phyloP scores from a whole-genome alignment of 1,140 invertebrate species.

The Brachionus asplanchnoidis region DNA sequence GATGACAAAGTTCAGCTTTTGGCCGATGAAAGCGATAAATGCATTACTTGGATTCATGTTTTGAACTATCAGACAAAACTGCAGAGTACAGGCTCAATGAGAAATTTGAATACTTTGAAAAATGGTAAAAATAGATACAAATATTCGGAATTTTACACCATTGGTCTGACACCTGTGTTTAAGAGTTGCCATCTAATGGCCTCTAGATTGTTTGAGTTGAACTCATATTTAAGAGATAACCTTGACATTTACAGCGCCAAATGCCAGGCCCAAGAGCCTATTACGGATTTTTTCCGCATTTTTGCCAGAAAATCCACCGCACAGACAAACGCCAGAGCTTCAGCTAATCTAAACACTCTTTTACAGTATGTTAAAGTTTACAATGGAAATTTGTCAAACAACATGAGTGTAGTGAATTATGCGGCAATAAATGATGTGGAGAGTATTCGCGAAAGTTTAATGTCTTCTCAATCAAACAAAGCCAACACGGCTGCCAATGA shows the following conservation, averaged over 20 bases:
- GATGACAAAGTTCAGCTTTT: slow-evolving; percentile 11
- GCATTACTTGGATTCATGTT: slow-evolving; percentile 35
- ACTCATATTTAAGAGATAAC: not conserved
- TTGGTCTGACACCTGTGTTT: not conserved
- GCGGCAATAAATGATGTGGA: not conserved
- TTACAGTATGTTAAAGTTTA: slow-evolving; percentile 5
- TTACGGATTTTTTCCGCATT: not conserved
- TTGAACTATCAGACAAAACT: slow-evolving; percentile 35
- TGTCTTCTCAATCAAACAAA: slow-evolving; percentile 21
- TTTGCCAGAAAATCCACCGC: slow-evolving; percentile 10
- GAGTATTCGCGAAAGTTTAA: not conserved
- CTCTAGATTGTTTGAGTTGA: not conserved
- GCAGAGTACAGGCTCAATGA: slow-evolving; percentile 6
- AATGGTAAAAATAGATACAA: slow-evolving; percentile 26
- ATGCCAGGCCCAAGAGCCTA: not conserved
- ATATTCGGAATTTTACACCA: slow-evolving; percentile 34
- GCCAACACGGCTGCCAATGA: not conserved
- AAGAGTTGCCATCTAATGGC: slow-evolving; percentile 3
- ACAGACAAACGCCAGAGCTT: not conserved
- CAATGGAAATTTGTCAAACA: slow-evolving; percentile 6
- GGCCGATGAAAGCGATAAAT: slow-evolving; percentile 25
- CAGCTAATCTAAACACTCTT: not conserved
- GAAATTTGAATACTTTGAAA: slow-evolving; percentile 27
- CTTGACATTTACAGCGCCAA: not conserved
- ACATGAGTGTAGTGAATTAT: not conserved